A percentile compares a stretch with the other conserved stretches of the same genome.
Evolutionary conservation across 2,888 invertebrate species (phyloP).

Genomic region (Atethmia centrago): DNA sequence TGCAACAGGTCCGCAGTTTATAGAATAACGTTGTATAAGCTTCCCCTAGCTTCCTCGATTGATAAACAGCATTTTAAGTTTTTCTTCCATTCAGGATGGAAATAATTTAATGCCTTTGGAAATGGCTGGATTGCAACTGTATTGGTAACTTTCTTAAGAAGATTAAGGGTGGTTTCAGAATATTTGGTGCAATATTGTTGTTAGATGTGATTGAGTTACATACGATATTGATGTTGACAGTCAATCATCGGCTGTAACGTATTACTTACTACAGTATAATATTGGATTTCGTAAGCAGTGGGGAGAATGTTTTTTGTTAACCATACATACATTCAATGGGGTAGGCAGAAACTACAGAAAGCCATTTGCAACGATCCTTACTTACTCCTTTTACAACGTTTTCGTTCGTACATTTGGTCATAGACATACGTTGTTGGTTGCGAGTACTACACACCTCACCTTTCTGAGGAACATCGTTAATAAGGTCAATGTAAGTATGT

Average conservation of each 20-base stretch:
- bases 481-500: neutral
- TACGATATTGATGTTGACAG: neutral
- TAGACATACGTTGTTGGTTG: neutral
- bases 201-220: neutral
- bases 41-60: slow-evolving; percentile 40
- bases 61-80: slow-evolving; percentile 56
- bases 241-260: neutral
- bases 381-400: neutral
- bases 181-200: neutral
- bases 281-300: neutral
- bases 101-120: slow-evolving; percentile 58
- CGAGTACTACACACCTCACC: neutral
- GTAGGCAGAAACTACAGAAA: neutral
- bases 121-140: slow-evolving; percentile 36
- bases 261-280: neutral
- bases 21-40: slow-evolving; percentile 42
- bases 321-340: neutral
- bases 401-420: too few species aligned
- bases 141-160: slow-evolving; percentile 40
- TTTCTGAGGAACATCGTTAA: too few species aligned
- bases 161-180: slow-evolving; percentile 14
- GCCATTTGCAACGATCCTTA: too few species aligned
- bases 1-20: slow-evolving; percentile 56
- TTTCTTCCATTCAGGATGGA: slow-evolving; percentile 41
- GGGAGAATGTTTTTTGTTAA: neutral